Conservation (phyloP, 2,888 invertebrate genomes). For the Rhagophthalmus giganteus region DNA sequence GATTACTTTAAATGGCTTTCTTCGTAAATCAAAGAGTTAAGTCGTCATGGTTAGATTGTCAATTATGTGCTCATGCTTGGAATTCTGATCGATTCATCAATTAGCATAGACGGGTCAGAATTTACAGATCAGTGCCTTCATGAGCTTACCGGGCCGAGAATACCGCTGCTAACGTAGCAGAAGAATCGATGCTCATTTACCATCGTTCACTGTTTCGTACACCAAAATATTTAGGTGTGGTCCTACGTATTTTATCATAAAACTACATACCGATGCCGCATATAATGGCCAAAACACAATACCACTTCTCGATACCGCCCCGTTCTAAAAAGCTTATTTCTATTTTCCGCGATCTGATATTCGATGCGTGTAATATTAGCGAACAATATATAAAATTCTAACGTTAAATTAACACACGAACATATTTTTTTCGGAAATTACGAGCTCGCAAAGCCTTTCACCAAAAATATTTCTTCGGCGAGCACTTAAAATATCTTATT, state of each 20-base stretch:
- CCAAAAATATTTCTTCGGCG: neutral
- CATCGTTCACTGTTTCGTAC: conserved; percentile 33
- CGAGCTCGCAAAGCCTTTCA: neutral
- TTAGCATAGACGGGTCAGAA: conserved; percentile 33
- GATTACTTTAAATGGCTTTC: conserved; percentile 11
- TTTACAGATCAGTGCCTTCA: conserved; percentile 30
- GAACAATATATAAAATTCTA: conserved; percentile 5
- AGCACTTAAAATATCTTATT: no score
- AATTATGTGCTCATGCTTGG: conserved; percentile 28
- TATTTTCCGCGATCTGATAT: conserved; percentile 15
- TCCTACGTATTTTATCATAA: conserved; percentile 14
- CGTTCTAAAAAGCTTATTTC: conserved; percentile 15
- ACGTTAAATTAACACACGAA: conserved; percentile 1
- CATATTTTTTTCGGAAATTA: neutral
- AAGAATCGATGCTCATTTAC: conserved; percentile 36
- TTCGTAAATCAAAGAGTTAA: conserved; percentile 22
- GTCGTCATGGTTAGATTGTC: conserved; percentile 28
- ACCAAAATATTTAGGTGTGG: conserved; percentile 22
- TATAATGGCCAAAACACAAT: conserved; percentile 16
- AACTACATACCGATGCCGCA: conserved; percentile 12
- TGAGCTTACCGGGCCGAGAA: conserved; percentile 30
- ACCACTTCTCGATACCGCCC: conserved; percentile 10
- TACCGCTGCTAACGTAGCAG: conserved; percentile 33
- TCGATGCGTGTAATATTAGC: conserved; percentile 7
- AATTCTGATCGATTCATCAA: conserved; percentile 34